phyloP scores from a whole-genome alignment of 2,797 vertebrate species.

The Channallabes apus region DNA sequence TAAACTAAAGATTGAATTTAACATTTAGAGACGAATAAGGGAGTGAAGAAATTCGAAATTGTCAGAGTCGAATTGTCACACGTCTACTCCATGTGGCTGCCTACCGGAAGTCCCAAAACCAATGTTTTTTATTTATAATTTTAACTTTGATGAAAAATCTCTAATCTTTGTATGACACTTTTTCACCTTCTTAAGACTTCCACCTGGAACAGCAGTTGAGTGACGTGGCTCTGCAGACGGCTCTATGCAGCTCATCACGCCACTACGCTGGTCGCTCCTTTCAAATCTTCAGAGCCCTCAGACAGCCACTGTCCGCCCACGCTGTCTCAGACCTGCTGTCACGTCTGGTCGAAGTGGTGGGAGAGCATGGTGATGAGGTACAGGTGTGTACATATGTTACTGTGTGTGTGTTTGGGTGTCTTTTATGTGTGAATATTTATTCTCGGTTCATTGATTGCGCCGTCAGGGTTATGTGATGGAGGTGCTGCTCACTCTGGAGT shows the following conservation, averaged over 20 bases:
- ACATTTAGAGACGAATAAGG: no score
- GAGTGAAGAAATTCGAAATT: no score
- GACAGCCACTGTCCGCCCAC: constrained; percentile 93
- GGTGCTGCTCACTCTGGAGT: constrained; percentile 91
- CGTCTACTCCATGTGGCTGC: no score
- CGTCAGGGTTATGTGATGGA: constrained; percentile 97
- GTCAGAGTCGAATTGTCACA: no score
- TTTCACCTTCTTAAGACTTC: constrained; percentile 77
- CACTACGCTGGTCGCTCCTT: constrained; percentile 97
- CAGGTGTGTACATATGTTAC: constrained; percentile 76
- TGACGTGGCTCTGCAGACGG: constrained; percentile 94
- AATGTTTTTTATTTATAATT: background rate
- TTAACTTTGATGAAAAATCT: background rate
- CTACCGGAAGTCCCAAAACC: no score
- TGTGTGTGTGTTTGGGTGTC: background rate
- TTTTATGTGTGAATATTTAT: background rate
- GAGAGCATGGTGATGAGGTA: constrained; percentile 97
- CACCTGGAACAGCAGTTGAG: constrained; percentile 97
- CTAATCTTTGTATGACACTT: background rate
- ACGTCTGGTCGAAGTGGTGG: constrained; percentile 94
- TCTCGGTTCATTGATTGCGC: constrained; percentile 26
- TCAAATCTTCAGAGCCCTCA: constrained; percentile 95
- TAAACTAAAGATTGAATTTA: no score
- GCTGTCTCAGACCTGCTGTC: constrained; percentile 94
- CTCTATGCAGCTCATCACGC: constrained; percentile 93